Evolutionary conservation across 2,113 vertebrate species (phyloP).

Genomic region (Carassius gibelio): DNA sequence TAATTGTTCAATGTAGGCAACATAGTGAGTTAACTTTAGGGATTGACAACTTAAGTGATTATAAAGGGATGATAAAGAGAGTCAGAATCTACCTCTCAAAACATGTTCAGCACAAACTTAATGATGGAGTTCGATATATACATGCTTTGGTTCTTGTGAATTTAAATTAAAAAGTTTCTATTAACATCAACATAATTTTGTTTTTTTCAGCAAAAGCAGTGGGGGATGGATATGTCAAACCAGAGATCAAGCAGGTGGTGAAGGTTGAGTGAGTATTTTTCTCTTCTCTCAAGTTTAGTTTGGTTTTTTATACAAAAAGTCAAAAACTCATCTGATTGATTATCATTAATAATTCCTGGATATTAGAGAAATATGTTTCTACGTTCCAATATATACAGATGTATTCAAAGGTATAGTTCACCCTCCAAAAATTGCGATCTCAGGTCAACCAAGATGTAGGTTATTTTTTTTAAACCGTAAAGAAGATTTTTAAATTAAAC

Average conservation of each 20-base stretch:
- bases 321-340: not conserved
- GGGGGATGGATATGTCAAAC: slow-evolving; percentile 93
- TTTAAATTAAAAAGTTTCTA: not conserved
- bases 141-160: not conserved
- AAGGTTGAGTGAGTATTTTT: slow-evolving; percentile 87
- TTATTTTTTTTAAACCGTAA: no score
- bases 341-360: not conserved
- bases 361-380: not conserved
- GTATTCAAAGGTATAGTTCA: no score
- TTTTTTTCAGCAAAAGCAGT: slow-evolving; percentile 84
- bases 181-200: not conserved
- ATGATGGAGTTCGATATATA: no score
- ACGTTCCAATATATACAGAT: not conserved
- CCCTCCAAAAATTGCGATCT: no score
- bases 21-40: no score
- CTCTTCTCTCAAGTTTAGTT: not conserved
- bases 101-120: no score
- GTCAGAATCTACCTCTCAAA: no score
- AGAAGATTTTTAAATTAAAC: no score
- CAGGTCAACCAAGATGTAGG: no score
- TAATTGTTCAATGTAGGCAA: no score
- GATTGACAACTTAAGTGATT: no score
- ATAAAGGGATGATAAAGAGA: no score
- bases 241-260: slow-evolving; percentile 98
- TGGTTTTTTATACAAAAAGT: not conserved